Base-by-base conservation (phyloP, 2,113 vertebrate species). In the Nothoprocta perdicaria region DNA sequence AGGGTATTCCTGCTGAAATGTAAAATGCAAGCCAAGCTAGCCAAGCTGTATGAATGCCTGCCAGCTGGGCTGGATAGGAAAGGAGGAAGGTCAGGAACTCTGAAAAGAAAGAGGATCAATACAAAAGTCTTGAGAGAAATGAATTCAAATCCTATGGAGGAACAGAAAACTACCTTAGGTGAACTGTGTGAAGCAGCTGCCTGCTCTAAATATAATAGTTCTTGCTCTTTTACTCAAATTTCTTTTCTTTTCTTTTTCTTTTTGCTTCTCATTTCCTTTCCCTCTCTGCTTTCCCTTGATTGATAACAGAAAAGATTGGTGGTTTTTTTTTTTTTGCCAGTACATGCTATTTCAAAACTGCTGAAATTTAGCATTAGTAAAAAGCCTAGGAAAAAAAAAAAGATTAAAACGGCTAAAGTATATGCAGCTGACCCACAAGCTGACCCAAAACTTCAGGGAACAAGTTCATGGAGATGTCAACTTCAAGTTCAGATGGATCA, bases 61-160 rank as follows among this genome's bases (percentile, higher is more conserved):
- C 67, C 84, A 90, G 75, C 86, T 80, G 88, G 86, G 92, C 90
- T 93, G 86, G 86, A 92, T 57, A 69, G 80, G 24, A 74, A 55
- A 88, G 50, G 33, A 92, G 75, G 71, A 93, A 93, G 92, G 92
- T 93, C 86, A 92, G 77, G 72, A 92, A 86, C 86, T 87, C 88
- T 89, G 88, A 45, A 89, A 90, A 93, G 71, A 92, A 88, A 4
- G 10, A 79, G 58, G 88, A 95, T 95, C 90, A 84, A 84, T 94
- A 84, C 45, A 62, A 31, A 91, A 95, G 41, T 86, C 93, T 95
- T 86, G 67, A 79, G 86, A 92, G 84, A 41, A 92, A 92, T 84
- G 63, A 68, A 92, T 94, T 72, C 5, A 11, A 62, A 90, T 88
- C 74, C 74, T 62, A 31, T 2, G 2, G 83, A 84, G 86, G 88